phyloP scores from a whole-genome alignment of 35 echinoderm and acorn worm species.

The Amphiura filiformis region DNA sequence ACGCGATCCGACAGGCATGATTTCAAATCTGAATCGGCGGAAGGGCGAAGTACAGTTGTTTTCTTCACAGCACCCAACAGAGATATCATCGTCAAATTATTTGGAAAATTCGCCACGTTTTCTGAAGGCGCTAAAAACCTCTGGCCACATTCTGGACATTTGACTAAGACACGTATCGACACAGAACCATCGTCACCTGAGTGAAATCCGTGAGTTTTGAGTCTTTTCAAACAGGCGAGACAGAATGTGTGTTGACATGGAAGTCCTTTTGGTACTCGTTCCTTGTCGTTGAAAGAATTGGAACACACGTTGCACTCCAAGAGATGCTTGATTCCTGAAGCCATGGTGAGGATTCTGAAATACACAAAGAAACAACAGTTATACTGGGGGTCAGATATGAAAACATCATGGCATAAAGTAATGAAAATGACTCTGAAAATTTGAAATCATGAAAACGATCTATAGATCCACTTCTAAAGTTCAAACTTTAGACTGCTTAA shows the following conservation, averaged over 20 bases:
- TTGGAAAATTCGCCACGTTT: background rate
- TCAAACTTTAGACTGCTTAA: too few species aligned
- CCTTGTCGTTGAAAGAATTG: background rate
- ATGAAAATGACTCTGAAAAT: too few species aligned
- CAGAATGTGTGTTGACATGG: slow-evolving; percentile 4
- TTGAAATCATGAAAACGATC: too few species aligned
- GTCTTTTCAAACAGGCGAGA: background rate
- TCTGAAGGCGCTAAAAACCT: background rate
- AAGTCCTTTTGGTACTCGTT: background rate
- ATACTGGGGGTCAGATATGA: too few species aligned
- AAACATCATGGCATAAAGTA: too few species aligned
- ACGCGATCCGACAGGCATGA: background rate
- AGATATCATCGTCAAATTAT: background rate
- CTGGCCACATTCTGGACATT: background rate
- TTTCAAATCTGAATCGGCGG: background rate
- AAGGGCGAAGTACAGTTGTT: background rate
- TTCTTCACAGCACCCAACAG: background rate
- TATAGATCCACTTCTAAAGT: too few species aligned
- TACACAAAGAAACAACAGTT: too few species aligned
- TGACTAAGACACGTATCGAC: background rate
- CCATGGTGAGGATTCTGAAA: background rate
- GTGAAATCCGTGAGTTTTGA: background rate
- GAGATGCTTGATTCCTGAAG: background rate
- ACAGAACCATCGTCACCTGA: background rate
- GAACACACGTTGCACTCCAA: background rate